Base-by-base conservation (phyloP, 2,797 vertebrate genomes). In the Amblyopsis hoosieri region DNA sequence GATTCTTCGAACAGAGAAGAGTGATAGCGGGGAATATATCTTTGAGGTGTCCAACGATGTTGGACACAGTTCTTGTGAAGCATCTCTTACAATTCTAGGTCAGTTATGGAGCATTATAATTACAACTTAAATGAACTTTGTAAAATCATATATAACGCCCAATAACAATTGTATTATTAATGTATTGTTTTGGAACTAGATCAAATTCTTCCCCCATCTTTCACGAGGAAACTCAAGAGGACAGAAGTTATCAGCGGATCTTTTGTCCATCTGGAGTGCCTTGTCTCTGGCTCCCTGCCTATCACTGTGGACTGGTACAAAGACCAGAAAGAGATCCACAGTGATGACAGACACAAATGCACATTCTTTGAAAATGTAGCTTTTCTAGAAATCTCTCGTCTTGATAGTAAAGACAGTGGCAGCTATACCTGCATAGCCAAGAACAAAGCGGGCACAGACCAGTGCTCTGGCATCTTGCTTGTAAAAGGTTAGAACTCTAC, bases 201-300 rank as follows among this genome's bases (percentile, higher is more conserved):
- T 95, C 96, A 98, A 87, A 95, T 98, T 82, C 95, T 99, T 87
- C 95, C 97, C 62, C 98, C 98, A 1, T 95, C 95, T 63, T 98
- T 99, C 79, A 98, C 96, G 57, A 97, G 97, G 90, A 99, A 96
- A 71, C 87, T 99, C 67, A 98, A 96, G 89, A 92, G 94, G 90
- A 94, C 91, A 74, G 96, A 99, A 84, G 96, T 95, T 68, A 96
- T 98, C 84, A 98, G 96, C 88, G 97, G 95, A 10, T 98, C 96
- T 19, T 98, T 96, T 66, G 92, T 96, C 63, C 96, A 97, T 55
- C 85, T 98, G 84, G 98, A 99, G 60, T 97, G 96, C 74, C 96
- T 98, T 64, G 94, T 99, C 37, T 96, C 97, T 52, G 98, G 98
- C 60, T 99, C 97, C 0, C 92, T 98, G 85, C 98, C 98, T 1